A percentile compares a stretch with the other conserved stretches of the same genome.
phyloP scores from a whole-genome alignment of 1,140 invertebrate species.

The Neomicropteryx cornuta region DNA sequence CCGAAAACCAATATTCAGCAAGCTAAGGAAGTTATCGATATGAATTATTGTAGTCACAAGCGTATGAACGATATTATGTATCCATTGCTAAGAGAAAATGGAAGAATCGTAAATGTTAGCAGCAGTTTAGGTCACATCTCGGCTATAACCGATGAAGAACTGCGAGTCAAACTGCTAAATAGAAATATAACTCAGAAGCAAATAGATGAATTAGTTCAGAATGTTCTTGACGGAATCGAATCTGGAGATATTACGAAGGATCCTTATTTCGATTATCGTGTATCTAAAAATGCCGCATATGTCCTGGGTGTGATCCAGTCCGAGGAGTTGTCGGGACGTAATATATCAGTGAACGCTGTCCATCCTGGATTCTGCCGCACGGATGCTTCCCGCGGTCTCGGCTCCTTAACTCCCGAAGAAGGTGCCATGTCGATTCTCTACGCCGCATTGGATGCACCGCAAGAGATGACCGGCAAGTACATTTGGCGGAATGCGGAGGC shows the following conservation, averaged over 20 bases:
- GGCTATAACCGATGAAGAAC: constrained; percentile 39
- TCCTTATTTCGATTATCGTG: constrained; percentile 50
- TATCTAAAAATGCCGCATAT: constrained; percentile 62
- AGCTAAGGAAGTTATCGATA: constrained; percentile 49
- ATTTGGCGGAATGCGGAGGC: constrained; percentile 29
- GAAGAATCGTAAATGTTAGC: constrained; percentile 61
- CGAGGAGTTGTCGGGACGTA: constrained; percentile 43
- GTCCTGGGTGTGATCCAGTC: constrained; percentile 59
- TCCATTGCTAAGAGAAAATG: constrained; percentile 53
- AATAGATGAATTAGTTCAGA: constrained; percentile 47
- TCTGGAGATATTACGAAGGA: constrained; percentile 37
- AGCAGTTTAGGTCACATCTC: constrained; percentile 53
- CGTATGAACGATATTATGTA: constrained; percentile 52
- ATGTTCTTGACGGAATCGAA: constrained; percentile 49
- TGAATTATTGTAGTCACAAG: constrained; percentile 54
- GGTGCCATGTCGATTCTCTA: constrained; percentile 35
- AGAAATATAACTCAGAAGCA: constrained; percentile 41
- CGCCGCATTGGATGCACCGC: constrained; percentile 25
- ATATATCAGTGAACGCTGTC: constrained; percentile 54
- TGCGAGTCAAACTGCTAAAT: constrained; percentile 39
- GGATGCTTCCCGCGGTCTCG: constrained; percentile 57
- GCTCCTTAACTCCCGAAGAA: constrained; percentile 49
- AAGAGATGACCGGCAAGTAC: constrained; percentile 27
- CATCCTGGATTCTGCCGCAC: constrained; percentile 59
- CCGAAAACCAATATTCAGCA: constrained; percentile 52